Percentiles rank a stretch among this genome's conserved stretches.
Conservation (phyloP, 2,113 vertebrate genomes). For the Colinus virginianus region DNA sequence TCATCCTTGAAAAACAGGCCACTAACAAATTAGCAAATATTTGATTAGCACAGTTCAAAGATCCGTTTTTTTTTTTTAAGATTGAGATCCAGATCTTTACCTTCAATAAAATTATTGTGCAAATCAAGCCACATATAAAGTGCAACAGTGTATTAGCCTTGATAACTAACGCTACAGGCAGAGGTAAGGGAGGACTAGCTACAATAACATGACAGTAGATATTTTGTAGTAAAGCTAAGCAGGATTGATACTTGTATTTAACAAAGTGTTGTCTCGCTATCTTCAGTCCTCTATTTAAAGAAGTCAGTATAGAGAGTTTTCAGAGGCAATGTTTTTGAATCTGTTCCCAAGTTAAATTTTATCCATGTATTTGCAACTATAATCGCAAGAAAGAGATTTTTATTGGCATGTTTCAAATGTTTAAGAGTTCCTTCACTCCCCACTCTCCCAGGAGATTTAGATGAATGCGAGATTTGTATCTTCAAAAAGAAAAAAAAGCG, state of each 20-base stretch:
- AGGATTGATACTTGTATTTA: background rate
- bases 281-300: background rate
- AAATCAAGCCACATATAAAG: background rate
- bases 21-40: slow-evolving; percentile 26
- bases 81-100: background rate
- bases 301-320: background rate
- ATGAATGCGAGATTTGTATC: background rate
- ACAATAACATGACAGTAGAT: background rate
- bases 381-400: background rate
- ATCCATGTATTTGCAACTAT: background rate
- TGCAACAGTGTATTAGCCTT: background rate
- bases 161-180: background rate
- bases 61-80: background rate
- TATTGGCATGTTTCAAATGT: background rate
- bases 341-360: background rate
- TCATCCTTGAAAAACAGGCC: slow-evolving; percentile 26
- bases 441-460: background rate
- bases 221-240: background rate
- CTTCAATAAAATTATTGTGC: background rate
- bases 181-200: background rate
- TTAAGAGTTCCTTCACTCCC: background rate
- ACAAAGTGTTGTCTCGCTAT: background rate
- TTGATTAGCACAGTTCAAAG: slow-evolving; percentile 41
- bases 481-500: background rate
- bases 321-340: background rate